phyloP scores from a whole-genome alignment of 2,113 vertebrate species.

The Puntigrus tetrazona region DNA sequence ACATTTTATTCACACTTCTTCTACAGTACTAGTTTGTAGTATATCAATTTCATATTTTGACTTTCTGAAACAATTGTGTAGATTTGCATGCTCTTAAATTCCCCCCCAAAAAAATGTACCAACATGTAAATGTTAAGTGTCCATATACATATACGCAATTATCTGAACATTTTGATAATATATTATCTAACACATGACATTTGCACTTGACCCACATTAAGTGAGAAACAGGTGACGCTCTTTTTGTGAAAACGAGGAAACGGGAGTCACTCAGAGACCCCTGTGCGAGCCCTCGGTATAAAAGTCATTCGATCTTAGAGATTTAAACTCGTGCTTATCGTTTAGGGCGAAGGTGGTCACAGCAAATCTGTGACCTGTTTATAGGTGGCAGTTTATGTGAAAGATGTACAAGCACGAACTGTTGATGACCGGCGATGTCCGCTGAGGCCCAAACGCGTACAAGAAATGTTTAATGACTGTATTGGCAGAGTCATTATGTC shows the following conservation, averaged over 20 bases:
- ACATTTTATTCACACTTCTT: too few relatives aligned
- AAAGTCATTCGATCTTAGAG: slow-evolving; percentile 46
- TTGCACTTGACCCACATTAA: background rate
- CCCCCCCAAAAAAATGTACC: background rate
- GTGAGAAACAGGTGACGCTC: background rate
- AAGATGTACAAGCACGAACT: background rate
- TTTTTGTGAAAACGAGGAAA: background rate
- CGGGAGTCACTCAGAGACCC: slow-evolving; percentile 8
- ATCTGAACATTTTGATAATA: background rate
- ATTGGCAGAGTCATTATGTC: slow-evolving; percentile 12
- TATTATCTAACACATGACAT: background rate
- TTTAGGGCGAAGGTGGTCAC: background rate
- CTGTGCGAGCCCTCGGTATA: slow-evolving; percentile 17
- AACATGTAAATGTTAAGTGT: too few relatives aligned
- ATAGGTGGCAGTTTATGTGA: slow-evolving; percentile 15
- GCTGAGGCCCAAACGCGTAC: background rate
- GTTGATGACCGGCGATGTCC: slow-evolving; percentile 1
- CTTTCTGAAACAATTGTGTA: too few relatives aligned
- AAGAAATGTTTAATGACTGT: slow-evolving; percentile 8
- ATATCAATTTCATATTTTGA: too few relatives aligned
- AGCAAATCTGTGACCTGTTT: background rate
- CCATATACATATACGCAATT: too few relatives aligned
- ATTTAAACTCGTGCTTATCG: slow-evolving; percentile 49
- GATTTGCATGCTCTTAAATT: background rate
- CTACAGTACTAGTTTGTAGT: too few relatives aligned